Evolutionary conservation across 2,797 vertebrate species (phyloP), one percentile per base, ranked within the genome.

Genomic region (Denticeps clupeoides): DNA sequence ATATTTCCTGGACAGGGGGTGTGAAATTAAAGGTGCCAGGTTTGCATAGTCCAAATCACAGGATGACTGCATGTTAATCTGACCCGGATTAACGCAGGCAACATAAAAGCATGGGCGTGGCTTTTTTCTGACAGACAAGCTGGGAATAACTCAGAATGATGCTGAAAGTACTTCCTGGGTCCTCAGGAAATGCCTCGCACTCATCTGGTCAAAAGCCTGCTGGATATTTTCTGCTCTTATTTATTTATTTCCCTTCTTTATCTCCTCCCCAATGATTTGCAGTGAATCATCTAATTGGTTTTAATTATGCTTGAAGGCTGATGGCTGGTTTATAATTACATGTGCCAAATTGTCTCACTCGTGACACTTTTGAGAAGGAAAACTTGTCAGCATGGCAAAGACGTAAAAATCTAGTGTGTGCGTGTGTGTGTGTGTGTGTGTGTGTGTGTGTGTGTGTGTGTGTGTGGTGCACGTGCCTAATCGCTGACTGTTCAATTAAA

Each of bases 11-110:
- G 41, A 49, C 12, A 26, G 12, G 3, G n/a, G n/a, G 18, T n/a
- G 12, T 35, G 38, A 41, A 26, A 42, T 55, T 48, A 55, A 53
- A 53, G 45, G 32, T 47, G 41, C 21, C 51, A 53, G 51, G 51
- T 53, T 24, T 38, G 45, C 40, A 51, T 44, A 8, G 26, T 21
- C 10, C 25, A 53, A 24, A 43, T 45, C 18, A 15, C 10, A 3
- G 33, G 15, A 37, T 37, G 33, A 19, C 18, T 16, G 35, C 51
- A 43, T 12, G 25, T 47, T 53, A 46, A 53, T 53, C 44, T 46
- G 29, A 24, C 8, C 35, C 38, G 35, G 43, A 41, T 43, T 46
- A 46, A n/a, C n/a, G 11, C 37, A 33, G 38, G 28, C 37, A 31
- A 43, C 40, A 18, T 47, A 53, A 19, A 10, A 47, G 51, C 28